Evolutionary conservation across 2,888 invertebrate species (phyloP), one percentile per base, ranked within the genome.

Genomic region (Cantharis nigra): DNA sequence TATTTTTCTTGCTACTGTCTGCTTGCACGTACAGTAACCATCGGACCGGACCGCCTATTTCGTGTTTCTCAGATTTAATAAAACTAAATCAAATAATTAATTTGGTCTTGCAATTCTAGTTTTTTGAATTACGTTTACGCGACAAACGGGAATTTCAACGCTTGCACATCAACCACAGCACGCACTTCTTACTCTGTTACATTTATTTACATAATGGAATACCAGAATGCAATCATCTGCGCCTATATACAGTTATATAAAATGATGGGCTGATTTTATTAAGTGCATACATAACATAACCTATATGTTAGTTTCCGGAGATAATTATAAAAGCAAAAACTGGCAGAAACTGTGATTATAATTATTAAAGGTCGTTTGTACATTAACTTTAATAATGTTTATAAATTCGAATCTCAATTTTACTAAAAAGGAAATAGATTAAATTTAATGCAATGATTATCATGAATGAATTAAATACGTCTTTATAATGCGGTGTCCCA

Each of bases 31-130:
- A 69, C 71, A 64, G 72, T 77, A 64, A 30, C 74, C 74, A 74
- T 30, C n/a, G 49, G 70, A 72, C 78, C n/a, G 49, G 70, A 72
- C 78, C 72, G 78, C 78, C 78, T 72, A 78, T 78, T 78, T 75
- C 75, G 72, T 78, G 78, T 78, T 72, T 11, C 67, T 13, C 62
- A 65, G 64, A 75, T 75, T 75, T 72, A 75, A 75, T 78, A 75
- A 74, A 71, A 78, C 72, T 78, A 75, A 62, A 69, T 70, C 26
- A 70, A 65, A 75, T 72, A 63, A 64, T 75, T 78, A 75, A 78
- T 78, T 13, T 49, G 5, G 49, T 49, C n/a, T 49, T n/a, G n/a
- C 49, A 49, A n/a, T 49, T 49, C n/a, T n/a, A 49, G n/a, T 49
- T 49, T 49, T 49, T 49, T 7, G n/a, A 49, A 7, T n/a, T 49